phyloP scores from a whole-genome alignment of 2,888 invertebrate genomes.

The Heteromyza rotundicornis region DNA sequence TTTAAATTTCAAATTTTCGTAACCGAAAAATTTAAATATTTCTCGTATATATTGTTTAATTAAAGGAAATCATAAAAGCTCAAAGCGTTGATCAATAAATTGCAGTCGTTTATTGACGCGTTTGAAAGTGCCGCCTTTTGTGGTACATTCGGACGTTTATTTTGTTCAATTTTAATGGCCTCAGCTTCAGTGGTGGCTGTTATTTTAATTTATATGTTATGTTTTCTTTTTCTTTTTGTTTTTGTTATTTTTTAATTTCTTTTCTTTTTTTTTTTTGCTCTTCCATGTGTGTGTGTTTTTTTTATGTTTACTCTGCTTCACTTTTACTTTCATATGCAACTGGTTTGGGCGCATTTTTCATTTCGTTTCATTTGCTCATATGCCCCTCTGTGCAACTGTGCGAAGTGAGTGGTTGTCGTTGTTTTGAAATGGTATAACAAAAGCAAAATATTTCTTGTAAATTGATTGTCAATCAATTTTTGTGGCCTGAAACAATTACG shows the following conservation, averaged over 20 bases:
- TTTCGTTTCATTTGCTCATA: neutral
- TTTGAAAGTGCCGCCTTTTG: neutral
- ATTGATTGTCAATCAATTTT: neutral
- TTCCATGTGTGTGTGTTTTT: slow-evolving; percentile 1
- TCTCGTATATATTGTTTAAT: too few relatives aligned
- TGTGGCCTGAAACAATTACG: neutral
- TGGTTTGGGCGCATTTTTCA: slow-evolving; percentile 20
- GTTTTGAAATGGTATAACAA: neutral
- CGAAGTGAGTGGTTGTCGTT: neutral
- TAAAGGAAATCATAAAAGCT: neutral
- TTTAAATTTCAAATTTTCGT: neutral
- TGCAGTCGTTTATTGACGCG: neutral
- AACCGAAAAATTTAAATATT: too few relatives aligned
- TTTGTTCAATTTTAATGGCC: too few relatives aligned
- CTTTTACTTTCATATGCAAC: slow-evolving; percentile 54
- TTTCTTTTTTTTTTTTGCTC: neutral
- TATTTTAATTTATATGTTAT: neutral
- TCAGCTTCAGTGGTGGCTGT: neutral
- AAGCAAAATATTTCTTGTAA: neutral
- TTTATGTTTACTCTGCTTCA: slow-evolving; percentile 45
- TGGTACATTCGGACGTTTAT: neutral
- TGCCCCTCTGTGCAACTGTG: neutral
- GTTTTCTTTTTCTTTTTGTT: too few relatives aligned
- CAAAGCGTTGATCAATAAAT: neutral
- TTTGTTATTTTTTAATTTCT: neutral